Percentiles rank a stretch among this genome's conserved stretches.
phyloP scores from a whole-genome alignment of 2,113 vertebrate species.

The Tor tambroides region DNA sequence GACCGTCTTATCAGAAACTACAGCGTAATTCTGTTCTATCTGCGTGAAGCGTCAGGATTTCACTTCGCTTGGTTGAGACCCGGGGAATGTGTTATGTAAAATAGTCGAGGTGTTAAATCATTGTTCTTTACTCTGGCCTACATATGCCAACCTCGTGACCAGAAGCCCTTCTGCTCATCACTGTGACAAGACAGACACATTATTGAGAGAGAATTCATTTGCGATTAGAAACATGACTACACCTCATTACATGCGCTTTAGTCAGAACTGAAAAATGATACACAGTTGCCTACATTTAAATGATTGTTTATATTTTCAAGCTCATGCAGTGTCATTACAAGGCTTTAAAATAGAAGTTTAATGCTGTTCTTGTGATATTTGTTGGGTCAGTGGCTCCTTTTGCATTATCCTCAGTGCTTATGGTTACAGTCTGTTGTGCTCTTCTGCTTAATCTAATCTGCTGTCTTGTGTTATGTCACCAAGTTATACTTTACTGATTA shows the following conservation, averaged over 20 bases:
- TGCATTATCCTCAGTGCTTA: not conserved
- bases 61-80: not conserved
- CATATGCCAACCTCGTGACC: not conserved
- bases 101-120: slow-evolving; percentile 20
- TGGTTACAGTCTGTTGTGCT: not conserved
- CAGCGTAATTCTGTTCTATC: not conserved
- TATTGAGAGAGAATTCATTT: not conserved
- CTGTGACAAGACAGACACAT: not conserved
- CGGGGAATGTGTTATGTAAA: slow-evolving; percentile 6
- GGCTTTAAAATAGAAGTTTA: not conserved
- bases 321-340: not conserved
- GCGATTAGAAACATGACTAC: not conserved
- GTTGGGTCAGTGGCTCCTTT: not conserved
- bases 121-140: slow-evolving; percentile 27
- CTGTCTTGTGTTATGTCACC: slow-evolving; percentile 8
- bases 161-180: not conserved
- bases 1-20: not conserved
- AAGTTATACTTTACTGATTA: not conserved
- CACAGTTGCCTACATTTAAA: not conserved
- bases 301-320: not conserved
- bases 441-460: slow-evolving; percentile 14
- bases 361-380: not conserved
- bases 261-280: not conserved
- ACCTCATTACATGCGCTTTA: not conserved
- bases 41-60: not conserved